Percentiles rank a stretch among this genome's conserved stretches.
Evolutionary conservation across 2,888 invertebrate species (phyloP).

Genomic region (Tetragonisca angustula): DNA sequence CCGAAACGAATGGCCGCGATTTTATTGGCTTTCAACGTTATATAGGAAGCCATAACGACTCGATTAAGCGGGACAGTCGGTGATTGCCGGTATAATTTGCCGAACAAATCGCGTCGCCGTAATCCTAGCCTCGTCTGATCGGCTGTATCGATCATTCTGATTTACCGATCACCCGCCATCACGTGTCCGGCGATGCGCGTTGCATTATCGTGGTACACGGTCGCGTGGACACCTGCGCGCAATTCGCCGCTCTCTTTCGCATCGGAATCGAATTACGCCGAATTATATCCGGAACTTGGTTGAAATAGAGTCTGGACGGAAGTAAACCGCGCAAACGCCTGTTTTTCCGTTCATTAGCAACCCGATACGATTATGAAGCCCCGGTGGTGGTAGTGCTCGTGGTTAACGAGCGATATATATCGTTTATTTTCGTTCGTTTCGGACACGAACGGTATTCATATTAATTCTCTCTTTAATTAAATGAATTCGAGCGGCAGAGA

Average conservation of each 20-base stretch:
- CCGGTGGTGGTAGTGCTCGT: constrained; percentile 47
- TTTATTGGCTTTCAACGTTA: constrained; percentile 72
- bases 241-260: constrained; percentile 46
- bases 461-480: constrained; percentile 68
- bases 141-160: constrained; percentile 70
- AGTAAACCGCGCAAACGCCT: constrained; percentile 51
- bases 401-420: constrained; percentile 64
- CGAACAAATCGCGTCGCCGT: constrained; percentile 71
- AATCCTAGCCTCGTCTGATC: constrained; percentile 68
- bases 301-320: constrained; percentile 40
- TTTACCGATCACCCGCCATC: constrained; percentile 63
- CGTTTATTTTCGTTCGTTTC: constrained; percentile 62
- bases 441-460: constrained; percentile 47
- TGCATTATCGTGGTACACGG: constrained; percentile 52
- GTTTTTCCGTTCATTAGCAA: constrained; percentile 70
- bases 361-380: constrained; percentile 56
- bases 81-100: constrained; percentile 74
- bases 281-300: constrained; percentile 45
- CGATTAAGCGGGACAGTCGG: constrained; percentile 73
- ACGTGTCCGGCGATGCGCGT: constrained; percentile 32
- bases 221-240: constrained; percentile 46
- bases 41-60: constrained; percentile 72
- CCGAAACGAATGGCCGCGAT: constrained; percentile 64
- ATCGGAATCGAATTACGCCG: constrained; percentile 57
- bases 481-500: constrained; percentile 50